Conservation (phyloP, 2,113 vertebrate genomes). For the Heterotilapia buettikoferi region DNA sequence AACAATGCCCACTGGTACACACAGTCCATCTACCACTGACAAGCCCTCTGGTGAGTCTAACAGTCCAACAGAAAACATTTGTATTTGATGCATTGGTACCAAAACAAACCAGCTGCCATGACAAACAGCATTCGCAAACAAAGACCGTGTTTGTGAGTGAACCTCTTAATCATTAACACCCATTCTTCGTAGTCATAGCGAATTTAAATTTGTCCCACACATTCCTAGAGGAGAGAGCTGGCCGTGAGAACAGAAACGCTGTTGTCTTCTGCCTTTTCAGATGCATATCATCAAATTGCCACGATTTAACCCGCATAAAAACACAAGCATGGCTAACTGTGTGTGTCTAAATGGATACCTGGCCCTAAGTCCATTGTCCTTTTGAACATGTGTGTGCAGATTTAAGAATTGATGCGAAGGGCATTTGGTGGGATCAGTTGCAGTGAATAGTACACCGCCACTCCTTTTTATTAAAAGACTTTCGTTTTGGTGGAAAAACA, state of each 20-base stretch:
- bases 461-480: conserved; percentile 10
- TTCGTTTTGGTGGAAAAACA: background rate
- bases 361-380: background rate
- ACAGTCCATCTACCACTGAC: conserved; percentile 84
- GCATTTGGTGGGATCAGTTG: background rate
- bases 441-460: background rate
- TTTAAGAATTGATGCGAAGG: background rate
- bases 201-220: conserved; percentile 27
- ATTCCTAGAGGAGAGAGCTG: conserved; percentile 4
- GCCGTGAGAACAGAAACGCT: conserved; percentile 38
- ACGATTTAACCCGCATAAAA: conserved; percentile 5
- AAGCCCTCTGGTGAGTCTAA: conserved; percentile 89
- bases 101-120: background rate
- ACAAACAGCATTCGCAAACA: background rate
- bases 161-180: background rate
- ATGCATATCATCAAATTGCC: conserved; percentile 48
- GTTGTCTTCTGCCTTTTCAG: conserved; percentile 45
- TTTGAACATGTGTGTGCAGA: conserved; percentile 1
- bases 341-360: background rate
- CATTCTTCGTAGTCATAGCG: conserved; percentile 19
- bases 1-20: conserved; percentile 89
- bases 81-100: background rate
- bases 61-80: background rate
- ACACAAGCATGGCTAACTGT: conserved; percentile 26
- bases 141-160: background rate